Base-by-base conservation (phyloP, 2,113 vertebrate genomes). In the Actenoides hombroni region DNA sequence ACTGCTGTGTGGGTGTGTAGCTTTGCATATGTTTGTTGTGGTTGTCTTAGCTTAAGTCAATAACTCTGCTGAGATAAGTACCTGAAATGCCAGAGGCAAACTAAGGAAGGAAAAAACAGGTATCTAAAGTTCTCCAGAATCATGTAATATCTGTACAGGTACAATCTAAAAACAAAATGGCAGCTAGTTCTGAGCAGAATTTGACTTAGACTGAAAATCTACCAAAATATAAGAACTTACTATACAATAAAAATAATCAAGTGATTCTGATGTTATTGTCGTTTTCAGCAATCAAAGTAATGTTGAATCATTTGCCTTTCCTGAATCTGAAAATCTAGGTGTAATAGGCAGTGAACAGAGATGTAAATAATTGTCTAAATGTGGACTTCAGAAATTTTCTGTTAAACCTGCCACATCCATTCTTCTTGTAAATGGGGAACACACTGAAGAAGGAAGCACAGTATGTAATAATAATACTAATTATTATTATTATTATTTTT, bases 21-120 rank as follows among this genome's bases (percentile, higher is more conserved):
- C 56, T 88, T 73, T 87, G 73, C 5, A 7, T 39, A 15, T 25
- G 24, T 88, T 92, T 82, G 46, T 74, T 95, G 81, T 46, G 57
- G 61, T 37, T 92, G 39, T 54, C 78, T 91, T 89, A 71, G 42
- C 29, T 74, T 63, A 67, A 83, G 61, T 73, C 89, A 89, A 25
- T 94, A 88, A 90, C 82, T 94, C 78, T 88, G 71, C 84, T 87
- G 74, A 85, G 70, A 69, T 77, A 80, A 91, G 63, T 46, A 88
- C 23, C 78, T 86, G 67, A 49, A 93, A 80, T 74, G 42, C n/a
- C n/a, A 86, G 44, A 75, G 75, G 40, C 15, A 70, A 83, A 88
- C 54, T 74, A 77, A 37, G 61, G 63, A 83, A 88, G 63, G 51
- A 53, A 93, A 91, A 90, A 42, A 12, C 40, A 91, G 68, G 31